These are phyloP conservation scores for Sebastes schlegelii DNA, from an alignment of 2,113 vertebrate species.

Conservation along the genomic window DNA sequence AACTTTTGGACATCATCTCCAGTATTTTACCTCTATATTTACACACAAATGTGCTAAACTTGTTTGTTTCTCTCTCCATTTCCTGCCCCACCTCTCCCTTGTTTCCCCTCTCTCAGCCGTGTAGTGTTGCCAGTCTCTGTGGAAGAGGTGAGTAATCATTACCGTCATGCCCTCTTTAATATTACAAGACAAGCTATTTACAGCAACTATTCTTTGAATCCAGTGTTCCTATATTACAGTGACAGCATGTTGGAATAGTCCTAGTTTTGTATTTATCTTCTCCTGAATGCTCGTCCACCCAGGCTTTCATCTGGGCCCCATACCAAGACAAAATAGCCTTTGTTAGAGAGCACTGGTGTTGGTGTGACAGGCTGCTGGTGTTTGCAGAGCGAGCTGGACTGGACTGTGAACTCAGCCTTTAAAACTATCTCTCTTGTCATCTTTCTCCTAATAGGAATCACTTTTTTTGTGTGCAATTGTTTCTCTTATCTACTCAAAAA, in stretches of 20 bases:
- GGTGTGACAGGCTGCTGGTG: constrained; percentile 27
- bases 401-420: background rate
- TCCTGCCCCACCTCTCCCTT: constrained; percentile 7
- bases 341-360: constrained; percentile 26
- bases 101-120: constrained; percentile 83
- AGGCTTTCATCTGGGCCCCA: background rate
- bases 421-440: constrained; percentile 11
- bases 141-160: constrained; percentile 90
- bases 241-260: background rate
- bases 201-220: background rate
- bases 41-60: background rate
- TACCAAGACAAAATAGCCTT: constrained; percentile 35
- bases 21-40: background rate
- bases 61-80: constrained; percentile 28
- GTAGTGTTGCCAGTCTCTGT: constrained; percentile 96
- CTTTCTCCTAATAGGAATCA: background rate
- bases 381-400: constrained; percentile 5
- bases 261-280: background rate
- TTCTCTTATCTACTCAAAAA: background rate
- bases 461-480: background rate
- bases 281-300: background rate
- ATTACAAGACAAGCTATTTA: background rate
- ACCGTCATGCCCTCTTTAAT: background rate
- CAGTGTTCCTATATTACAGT: background rate
- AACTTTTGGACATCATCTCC: background rate